Base-by-base conservation (phyloP, 2,113 vertebrate genomes). In the Martes martes region DNA sequence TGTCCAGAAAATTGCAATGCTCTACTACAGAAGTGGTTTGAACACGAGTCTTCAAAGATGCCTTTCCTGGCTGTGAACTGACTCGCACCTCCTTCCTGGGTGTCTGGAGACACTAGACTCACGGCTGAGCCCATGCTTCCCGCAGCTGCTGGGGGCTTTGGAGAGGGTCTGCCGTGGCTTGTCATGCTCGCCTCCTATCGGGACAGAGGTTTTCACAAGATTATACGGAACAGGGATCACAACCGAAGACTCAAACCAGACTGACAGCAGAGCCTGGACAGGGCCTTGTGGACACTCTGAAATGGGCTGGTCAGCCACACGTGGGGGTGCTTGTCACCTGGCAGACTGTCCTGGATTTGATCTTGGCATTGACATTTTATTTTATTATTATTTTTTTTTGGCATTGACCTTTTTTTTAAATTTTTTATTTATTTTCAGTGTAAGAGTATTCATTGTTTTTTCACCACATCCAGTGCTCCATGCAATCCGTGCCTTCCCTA, bases 51-150 rank as follows among this genome's bases (percentile, higher is more conserved):
- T 47, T 31, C 47, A 14, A 7, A 33, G 23, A 39, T 3, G 2
- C 14, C 4, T 7, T 31, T 28, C 7, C 8, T 1, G 11, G 18
- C 4, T 15, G 0, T 11, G 83, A 16, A 28, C 6, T 7, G 63
- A 18, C 1, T 23, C 10, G 55, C 23, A 11, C 23, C 28, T 11
- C 19, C 19, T 21, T 6, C 65, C 47, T 7, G 16, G 31, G 42
- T 5, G 16, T 24, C n/a, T 47, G 36, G 55, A 26, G 10, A 52
- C 45, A 8, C 4, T 3, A 9, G 18, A n/a, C 39, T 83, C 26
- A 13, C 0, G 6, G 6, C 3, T 4, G 52, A 84, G 21, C 4
- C 4, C 19, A 1, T 0, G 33, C 39, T 6, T 26, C 28, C 45
- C 13, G 14, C 55, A 18, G 24, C 59, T 52, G 24, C 7, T 7